Evolutionary conservation across 2,888 invertebrate genomes (phyloP).

Genomic region (Colostygia pectinataria): DNA sequence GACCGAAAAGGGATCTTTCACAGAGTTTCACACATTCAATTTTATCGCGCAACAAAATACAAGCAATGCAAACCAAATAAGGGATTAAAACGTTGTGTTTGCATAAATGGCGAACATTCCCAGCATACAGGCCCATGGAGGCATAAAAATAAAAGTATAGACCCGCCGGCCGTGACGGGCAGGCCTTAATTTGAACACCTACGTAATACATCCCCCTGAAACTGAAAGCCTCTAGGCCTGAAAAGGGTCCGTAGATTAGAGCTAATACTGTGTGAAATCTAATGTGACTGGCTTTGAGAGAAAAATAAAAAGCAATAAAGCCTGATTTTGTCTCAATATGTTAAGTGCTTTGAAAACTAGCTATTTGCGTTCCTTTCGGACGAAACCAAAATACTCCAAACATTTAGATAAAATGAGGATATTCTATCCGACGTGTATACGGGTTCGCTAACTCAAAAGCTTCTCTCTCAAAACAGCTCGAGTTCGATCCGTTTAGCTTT

Average conservation of each 20-base stretch:
- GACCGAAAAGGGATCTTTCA: neutral
- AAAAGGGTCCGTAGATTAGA: no score
- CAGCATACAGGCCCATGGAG: slow-evolving; percentile 30
- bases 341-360: no score
- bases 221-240: slow-evolving; percentile 30
- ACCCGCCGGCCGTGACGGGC: slow-evolving; percentile 41
- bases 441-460: slow-evolving; percentile 5
- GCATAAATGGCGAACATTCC: slow-evolving; percentile 23
- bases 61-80: slow-evolving; percentile 15
- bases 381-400: neutral
- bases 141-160: slow-evolving; percentile 39
- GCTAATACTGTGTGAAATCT: slow-evolving; percentile 31
- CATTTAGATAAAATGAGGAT: neutral
- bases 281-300: no score
- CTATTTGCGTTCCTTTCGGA: neutral
- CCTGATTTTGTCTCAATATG: no score
- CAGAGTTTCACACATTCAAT: no score
- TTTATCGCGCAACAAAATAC: slow-evolving; percentile 1
- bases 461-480: neutral
- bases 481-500: neutral
- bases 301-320: no score
- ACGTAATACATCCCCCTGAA: slow-evolving; percentile 28
- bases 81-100: slow-evolving; percentile 28
- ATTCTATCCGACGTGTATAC: neutral
- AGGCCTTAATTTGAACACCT: slow-evolving; percentile 42